phyloP scores from a whole-genome alignment of 2,113 vertebrate species.

The Carassius gibelio region DNA sequence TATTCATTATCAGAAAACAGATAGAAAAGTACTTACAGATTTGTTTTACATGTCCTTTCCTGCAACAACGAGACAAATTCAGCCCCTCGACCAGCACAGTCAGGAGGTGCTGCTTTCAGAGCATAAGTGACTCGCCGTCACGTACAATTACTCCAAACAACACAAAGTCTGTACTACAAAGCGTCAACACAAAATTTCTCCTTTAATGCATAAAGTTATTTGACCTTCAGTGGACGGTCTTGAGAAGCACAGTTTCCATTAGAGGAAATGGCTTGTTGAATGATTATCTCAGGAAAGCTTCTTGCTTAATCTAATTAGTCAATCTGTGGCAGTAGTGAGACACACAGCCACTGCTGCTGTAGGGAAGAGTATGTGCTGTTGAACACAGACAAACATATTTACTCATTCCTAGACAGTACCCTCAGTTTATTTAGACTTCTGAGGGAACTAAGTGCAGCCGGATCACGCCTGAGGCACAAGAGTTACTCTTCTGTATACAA shows the following conservation, averaged over 20 bases:
- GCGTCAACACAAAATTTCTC: constrained; percentile 26
- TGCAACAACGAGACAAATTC: constrained; percentile 66
- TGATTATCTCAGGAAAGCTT: constrained; percentile 90
- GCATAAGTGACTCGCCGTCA: constrained; percentile 1
- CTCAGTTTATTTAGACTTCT: constrained; percentile 1
- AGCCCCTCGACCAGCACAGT: constrained; percentile 50
- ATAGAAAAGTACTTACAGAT: constrained; percentile 67
- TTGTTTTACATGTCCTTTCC: constrained; percentile 65
- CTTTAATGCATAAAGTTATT: constrained; percentile 56
- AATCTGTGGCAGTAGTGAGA: constrained; percentile 74
- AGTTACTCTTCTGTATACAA: not conserved
- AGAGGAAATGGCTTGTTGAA: constrained; percentile 79
- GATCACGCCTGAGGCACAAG: not conserved
- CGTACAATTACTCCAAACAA: not conserved
- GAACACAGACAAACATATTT: constrained; percentile 35
- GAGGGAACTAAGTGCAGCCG: not conserved
- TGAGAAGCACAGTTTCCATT: constrained; percentile 67
- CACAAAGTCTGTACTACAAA: not conserved
- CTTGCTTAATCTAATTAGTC: constrained; percentile 88
- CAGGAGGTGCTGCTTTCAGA: constrained; percentile 62
- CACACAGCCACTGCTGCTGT: constrained; percentile 40
- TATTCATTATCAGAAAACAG: not conserved
- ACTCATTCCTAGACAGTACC: not conserved
- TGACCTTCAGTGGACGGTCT: constrained; percentile 79
- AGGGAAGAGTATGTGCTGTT: not conserved